phyloP scores from a whole-genome alignment of 2,113 vertebrate species.

The Addax nasomaculatus region DNA sequence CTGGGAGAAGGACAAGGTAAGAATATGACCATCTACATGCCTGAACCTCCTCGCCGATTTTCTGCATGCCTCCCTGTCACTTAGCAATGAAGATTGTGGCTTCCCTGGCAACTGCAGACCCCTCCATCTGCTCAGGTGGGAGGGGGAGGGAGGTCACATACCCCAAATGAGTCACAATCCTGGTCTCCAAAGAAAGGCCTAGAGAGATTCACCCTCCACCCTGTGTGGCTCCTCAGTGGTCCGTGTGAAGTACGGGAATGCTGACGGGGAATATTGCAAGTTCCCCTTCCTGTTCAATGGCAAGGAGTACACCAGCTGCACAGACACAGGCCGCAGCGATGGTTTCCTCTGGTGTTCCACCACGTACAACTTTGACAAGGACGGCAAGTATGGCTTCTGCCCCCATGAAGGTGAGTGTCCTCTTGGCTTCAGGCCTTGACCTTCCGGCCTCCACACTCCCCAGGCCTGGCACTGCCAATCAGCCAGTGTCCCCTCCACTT shows the following conservation, averaged over 20 bases:
- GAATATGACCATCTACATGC: fast-evolving
- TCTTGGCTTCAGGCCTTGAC: too few species aligned
- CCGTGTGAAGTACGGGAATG: constrained; percentile 95
- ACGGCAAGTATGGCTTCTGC: constrained; percentile 98
- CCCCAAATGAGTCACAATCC: neutral
- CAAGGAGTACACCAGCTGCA: constrained; percentile 95
- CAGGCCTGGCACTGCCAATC: neutral
- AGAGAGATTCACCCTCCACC: neutral
- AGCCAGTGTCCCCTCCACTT: fast-evolving
- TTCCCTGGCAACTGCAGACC: neutral
- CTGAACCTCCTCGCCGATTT: neutral
- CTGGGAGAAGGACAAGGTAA: constrained; percentile 97
- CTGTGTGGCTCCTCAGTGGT: constrained; percentile 84
- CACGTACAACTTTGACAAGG: constrained; percentile 93
- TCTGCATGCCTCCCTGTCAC: neutral
- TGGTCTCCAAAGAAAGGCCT: neutral
- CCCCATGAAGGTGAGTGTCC: constrained; percentile 94
- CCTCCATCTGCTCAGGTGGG: neutral
- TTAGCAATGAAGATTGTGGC: neutral
- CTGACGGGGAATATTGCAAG: constrained; percentile 96
- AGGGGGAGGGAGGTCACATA: neutral
- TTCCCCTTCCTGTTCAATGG: constrained; percentile 96
- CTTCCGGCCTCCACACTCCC: fast-evolving
- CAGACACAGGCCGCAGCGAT: constrained; percentile 89
- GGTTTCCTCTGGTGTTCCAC: constrained; percentile 99